These are phyloP conservation scores for Peromyscus polionotus DNA, from an alignment of 2,113 vertebrate species.

Conservation along the genomic window DNA sequence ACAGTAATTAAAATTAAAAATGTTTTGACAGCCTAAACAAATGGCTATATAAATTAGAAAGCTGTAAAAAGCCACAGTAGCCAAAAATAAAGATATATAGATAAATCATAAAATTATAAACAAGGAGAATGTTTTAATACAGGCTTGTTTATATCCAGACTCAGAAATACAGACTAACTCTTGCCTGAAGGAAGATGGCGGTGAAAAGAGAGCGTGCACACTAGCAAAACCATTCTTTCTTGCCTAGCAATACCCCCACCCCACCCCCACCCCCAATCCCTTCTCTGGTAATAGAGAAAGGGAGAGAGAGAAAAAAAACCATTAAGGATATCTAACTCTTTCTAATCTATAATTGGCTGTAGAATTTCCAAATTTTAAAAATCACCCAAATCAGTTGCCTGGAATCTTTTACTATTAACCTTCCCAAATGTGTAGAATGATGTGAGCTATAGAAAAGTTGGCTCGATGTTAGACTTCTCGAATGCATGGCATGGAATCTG, in stretches of 20 bases:
- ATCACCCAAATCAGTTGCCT: constrained; percentile 60
- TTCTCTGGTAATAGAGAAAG: neutral
- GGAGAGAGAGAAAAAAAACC: constrained; percentile 1
- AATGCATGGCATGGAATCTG: constrained; percentile 61
- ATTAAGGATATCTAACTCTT: constrained; percentile 8
- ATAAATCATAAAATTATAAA: constrained; percentile 85
- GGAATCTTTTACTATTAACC: constrained; percentile 68
- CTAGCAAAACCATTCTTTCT: constrained; percentile 40
- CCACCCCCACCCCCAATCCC: neutral
- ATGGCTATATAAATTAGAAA: constrained; percentile 88
- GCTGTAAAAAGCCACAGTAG: constrained; percentile 82
- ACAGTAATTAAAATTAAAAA: constrained; percentile 89
- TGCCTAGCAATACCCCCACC: constrained; percentile 40
- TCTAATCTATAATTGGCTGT: constrained; percentile 55
- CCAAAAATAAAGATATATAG: constrained; percentile 86
- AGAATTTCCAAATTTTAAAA: constrained; percentile 70
- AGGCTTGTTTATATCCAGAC: constrained; percentile 75
- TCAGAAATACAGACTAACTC: constrained; percentile 79
- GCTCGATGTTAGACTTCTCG: constrained; percentile 59
- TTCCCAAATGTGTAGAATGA: constrained; percentile 68
- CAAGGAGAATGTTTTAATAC: constrained; percentile 80
- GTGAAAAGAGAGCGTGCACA: constrained; percentile 53
- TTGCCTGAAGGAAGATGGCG: constrained; percentile 69
- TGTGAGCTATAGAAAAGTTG: constrained; percentile 68
- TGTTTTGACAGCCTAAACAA: constrained; percentile 88